These are phyloP conservation scores for Chitala chitala DNA, from an alignment of 2,113 vertebrate species.

Conservation along the genomic window DNA sequence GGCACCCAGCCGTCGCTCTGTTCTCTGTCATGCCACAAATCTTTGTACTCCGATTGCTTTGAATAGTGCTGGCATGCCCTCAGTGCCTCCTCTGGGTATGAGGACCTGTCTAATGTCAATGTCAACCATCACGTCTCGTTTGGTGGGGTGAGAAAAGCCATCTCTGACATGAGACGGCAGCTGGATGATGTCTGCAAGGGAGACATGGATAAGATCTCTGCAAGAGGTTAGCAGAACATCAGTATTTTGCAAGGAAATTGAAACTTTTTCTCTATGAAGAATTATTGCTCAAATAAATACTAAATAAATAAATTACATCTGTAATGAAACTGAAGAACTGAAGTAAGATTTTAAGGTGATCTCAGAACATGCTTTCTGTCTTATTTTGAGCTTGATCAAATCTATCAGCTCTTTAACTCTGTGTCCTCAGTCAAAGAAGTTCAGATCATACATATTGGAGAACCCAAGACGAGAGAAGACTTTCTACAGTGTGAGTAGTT, in stretches of 20 bases:
- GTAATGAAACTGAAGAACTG: no score
- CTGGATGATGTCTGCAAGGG: conserved; percentile 60
- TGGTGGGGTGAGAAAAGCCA: conserved; percentile 60
- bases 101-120: conserved; percentile 59
- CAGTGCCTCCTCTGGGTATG: conserved; percentile 64
- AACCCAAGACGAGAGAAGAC: conserved; percentile 55
- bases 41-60: background rate
- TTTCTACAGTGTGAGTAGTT: conserved; percentile 58
- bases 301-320: no score
- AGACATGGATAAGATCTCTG: conserved; percentile 58
- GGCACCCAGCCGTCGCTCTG: background rate
- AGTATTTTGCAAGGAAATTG: background rate
- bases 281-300: no score
- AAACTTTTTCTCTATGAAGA: background rate
- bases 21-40: background rate
- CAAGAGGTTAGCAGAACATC: conserved; percentile 45
- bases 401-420: background rate
- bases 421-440: conserved; percentile 36
- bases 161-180: conserved; percentile 55
- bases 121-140: conserved; percentile 59
- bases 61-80: conserved; percentile 63
- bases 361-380: background rate
- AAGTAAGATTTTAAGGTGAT: no score
- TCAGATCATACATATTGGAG: conserved; percentile 40
- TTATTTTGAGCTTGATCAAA: background rate